Percentiles rank a stretch among this genome's conserved stretches.
Evolutionary conservation across 2,113 vertebrate species (phyloP).

Genomic region (Sturnira hondurensis): DNA sequence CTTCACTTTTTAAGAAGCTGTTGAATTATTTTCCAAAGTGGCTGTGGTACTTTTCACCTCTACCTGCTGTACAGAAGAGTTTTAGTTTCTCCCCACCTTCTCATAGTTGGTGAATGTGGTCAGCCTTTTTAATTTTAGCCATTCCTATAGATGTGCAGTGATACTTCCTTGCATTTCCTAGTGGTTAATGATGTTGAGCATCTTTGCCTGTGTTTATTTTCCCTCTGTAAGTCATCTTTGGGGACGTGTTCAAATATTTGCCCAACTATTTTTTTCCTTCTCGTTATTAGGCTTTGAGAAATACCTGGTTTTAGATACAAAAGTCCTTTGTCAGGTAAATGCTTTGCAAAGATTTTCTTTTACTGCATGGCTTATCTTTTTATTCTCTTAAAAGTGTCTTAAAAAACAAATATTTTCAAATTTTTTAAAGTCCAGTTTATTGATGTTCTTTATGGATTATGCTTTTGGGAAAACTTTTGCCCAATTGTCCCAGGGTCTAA

Average conservation of each 20-base stretch:
- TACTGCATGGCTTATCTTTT: not conserved
- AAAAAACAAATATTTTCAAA: not conserved
- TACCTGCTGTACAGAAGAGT: not conserved
- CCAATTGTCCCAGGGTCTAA: not conserved
- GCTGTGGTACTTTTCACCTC: not conserved
- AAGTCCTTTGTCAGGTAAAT: not conserved
- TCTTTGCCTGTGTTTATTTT: not conserved
- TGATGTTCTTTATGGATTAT: not conserved
- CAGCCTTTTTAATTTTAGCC: not conserved
- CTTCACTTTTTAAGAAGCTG: not conserved
- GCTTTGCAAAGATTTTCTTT: not conserved
- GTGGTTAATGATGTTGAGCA: not conserved
- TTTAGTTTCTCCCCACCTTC: not conserved
- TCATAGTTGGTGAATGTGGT: not conserved
- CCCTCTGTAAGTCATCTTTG: not conserved
- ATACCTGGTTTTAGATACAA: not conserved
- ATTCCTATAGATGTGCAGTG: not conserved
- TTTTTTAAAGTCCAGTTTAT: not conserved
- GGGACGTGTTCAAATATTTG: not conserved
- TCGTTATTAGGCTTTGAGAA: not conserved
- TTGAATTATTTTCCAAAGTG: not conserved
- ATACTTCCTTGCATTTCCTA: not conserved
- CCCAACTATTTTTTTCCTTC: not conserved
- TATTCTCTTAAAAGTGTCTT: not conserved
- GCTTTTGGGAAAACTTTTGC: constrained; percentile 11